phyloP scores from a whole-genome alignment of 2,797 vertebrate species.

The Chelonia mydas region DNA sequence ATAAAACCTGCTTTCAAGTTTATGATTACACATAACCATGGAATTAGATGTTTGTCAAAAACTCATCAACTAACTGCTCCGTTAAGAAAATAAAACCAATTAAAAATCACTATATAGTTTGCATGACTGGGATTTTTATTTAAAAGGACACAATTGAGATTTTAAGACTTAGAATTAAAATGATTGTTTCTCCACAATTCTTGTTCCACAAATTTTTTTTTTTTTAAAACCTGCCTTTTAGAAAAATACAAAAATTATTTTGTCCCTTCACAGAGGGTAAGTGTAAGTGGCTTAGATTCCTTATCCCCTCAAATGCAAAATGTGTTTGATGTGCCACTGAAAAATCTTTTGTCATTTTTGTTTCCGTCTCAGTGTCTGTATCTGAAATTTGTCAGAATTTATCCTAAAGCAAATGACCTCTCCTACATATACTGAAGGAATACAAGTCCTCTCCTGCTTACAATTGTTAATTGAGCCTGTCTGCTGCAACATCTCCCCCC shows the following conservation, averaged over 20 bases:
- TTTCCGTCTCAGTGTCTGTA: constrained; percentile 66
- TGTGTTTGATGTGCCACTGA: constrained; percentile 54
- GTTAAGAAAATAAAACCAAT: not conserved
- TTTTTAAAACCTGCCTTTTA: constrained; percentile 30
- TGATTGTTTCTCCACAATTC: constrained; percentile 50
- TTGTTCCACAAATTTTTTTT: constrained; percentile 43
- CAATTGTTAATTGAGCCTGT: constrained; percentile 77
- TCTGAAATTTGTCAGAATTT: constrained; percentile 78
- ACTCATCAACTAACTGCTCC: constrained; percentile 20
- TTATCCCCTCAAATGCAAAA: constrained; percentile 55
- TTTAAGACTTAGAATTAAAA: constrained; percentile 36
- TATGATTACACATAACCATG: constrained; percentile 39
- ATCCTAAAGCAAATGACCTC: constrained; percentile 81
- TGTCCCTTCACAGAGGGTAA: constrained; percentile 40
- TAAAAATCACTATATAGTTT: constrained; percentile 28
- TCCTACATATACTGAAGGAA: constrained; percentile 70
- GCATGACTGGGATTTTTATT: not conserved
- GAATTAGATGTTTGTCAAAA: constrained; percentile 43
- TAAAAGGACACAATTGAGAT: not conserved
- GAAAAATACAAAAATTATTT: constrained; percentile 36
- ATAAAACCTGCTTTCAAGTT: constrained; percentile 41
- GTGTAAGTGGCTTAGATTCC: constrained; percentile 30
- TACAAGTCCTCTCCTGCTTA: constrained; percentile 70
- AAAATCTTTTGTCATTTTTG: constrained; percentile 74
- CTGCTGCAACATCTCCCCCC: constrained; percentile 65